Evolutionary conservation across 2,797 vertebrate genomes (phyloP), one percentile per base, ranked within the genome.

Genomic region (Pangasius sanitwongsei): DNA sequence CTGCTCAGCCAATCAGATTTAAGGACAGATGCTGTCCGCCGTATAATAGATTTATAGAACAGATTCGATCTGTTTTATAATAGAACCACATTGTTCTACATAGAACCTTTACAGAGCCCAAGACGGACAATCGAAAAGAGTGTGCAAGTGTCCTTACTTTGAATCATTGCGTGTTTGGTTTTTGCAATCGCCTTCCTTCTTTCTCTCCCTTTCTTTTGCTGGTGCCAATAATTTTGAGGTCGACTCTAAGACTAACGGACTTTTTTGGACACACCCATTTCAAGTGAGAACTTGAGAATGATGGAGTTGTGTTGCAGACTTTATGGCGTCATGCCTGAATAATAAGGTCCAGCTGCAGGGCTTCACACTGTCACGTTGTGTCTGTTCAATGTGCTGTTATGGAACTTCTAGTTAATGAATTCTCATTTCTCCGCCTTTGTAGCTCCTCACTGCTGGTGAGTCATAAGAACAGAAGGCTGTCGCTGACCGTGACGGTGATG

Each of bases 361-460:
- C 50, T 82, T 57, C 55, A 53, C 28, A 0, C 50, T 8, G 48
- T 65, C 82, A 70, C 23, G 18, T 44, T 41, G 55, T 13, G 53
- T 25, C 37, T 63, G 61, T 25, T 70, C 23, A 28, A 31, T 20
- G 15, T n/a, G 48, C 13, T 67, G 28, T 84, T 65, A 23, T 44
- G 37, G 53, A 44, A 44, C 34, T 11, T 63, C 37, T 61, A 37
- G 34, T 50, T 2, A 80, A 34, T 48, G 25, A 70, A 85, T n/a
- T 88, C 18, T 13, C 50, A 7, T 67, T 77, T 75, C 63, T 61
- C 44, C 25, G 31, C 2, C 44, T 87, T 90, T 86, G 92, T 93
- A 97, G 97, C 89, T 93, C 93, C 69, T 87, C 94, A 3, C 94
- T 96, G 85, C 90, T 97, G 92, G 94, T 98, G 92, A 97, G 94